Evolutionary conservation across 2,888 invertebrate genomes (phyloP).

Genomic region (Patella pellucida): DNA sequence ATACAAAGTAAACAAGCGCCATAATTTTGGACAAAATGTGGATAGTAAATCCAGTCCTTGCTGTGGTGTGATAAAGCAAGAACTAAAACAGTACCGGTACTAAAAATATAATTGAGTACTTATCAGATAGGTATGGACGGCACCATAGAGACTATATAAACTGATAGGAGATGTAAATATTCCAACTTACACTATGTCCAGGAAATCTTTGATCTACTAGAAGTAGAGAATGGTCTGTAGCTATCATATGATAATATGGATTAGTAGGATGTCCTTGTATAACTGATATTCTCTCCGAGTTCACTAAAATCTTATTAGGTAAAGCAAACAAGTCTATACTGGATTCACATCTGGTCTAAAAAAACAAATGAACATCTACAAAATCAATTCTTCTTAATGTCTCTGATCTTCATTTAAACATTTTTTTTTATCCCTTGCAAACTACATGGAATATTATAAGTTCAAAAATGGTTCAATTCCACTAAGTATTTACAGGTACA

Average conservation of each 20-base stretch:
- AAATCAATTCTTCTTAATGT: neutral
- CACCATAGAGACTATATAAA: too few species aligned
- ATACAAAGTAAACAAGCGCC: too few species aligned
- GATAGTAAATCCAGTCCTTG: too few species aligned
- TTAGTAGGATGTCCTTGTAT: constrained; percentile 34
- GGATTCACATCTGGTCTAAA: constrained; percentile 30
- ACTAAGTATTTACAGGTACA: too few species aligned
- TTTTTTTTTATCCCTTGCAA: too few species aligned
- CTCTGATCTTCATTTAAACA: neutral
- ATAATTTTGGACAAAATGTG: too few species aligned
- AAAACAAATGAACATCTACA: constrained; percentile 1
- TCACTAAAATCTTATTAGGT: constrained; percentile 42
- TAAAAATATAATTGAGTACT: too few species aligned
- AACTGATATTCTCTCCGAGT: constrained; percentile 43
- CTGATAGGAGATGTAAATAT: too few species aligned
- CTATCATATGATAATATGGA: constrained; percentile 49
- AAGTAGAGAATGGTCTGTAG: constrained; percentile 52
- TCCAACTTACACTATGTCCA: constrained; percentile 47
- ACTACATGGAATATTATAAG: neutral
- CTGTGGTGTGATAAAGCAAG: too few species aligned
- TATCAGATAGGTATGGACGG: too few species aligned
- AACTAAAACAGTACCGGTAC: too few species aligned
- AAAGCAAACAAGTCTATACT: constrained; percentile 51
- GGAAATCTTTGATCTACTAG: constrained; percentile 58
- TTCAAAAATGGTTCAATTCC: too few species aligned